A percentile compares a stretch with the other conserved stretches of the same genome.
These are phyloP conservation scores for Temnothorax ravouxi DNA, from an alignment of 2,888 invertebrate genomes.

Conservation along the genomic window DNA sequence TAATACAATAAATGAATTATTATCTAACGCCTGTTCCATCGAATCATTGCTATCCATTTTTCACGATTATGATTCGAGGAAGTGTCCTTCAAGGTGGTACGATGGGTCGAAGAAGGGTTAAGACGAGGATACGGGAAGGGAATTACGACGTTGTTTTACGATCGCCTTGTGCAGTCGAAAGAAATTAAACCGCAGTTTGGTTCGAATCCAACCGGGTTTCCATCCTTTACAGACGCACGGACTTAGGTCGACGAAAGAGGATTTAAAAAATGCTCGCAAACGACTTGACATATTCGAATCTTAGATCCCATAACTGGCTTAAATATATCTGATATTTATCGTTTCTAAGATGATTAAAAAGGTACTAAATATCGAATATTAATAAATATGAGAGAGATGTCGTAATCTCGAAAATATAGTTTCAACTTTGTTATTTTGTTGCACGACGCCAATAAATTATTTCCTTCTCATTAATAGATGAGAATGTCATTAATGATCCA, in stretches of 20 bases:
- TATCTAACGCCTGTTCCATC: neutral
- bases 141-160: slow-evolving; percentile 76
- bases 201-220: slow-evolving; percentile 28
- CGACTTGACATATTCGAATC: slow-evolving; percentile 49
- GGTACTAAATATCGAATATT: neutral
- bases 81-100: neutral
- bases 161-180: slow-evolving; percentile 67
- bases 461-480: neutral
- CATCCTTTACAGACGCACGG: slow-evolving; percentile 34
- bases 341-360: neutral
- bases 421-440: neutral
- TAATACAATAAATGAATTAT: slow-evolving; percentile 24
- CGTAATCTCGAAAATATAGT: neutral
- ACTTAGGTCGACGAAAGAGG: slow-evolving; percentile 68
- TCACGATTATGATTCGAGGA: slow-evolving; percentile 20
- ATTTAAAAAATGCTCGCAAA: slow-evolving; percentile 64
- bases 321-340: neutral
- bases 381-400: neutral
- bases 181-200: slow-evolving; percentile 72
- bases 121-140: slow-evolving; percentile 59
- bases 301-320: neutral
- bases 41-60: neutral
- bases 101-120: slow-evolving; percentile 59
- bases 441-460: neutral
- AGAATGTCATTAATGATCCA: neutral